Percentiles rank a stretch among this genome's conserved stretches.
Conservation (phyloP, 2,797 vertebrate species). For the Aplochiton taeniatus region DNA sequence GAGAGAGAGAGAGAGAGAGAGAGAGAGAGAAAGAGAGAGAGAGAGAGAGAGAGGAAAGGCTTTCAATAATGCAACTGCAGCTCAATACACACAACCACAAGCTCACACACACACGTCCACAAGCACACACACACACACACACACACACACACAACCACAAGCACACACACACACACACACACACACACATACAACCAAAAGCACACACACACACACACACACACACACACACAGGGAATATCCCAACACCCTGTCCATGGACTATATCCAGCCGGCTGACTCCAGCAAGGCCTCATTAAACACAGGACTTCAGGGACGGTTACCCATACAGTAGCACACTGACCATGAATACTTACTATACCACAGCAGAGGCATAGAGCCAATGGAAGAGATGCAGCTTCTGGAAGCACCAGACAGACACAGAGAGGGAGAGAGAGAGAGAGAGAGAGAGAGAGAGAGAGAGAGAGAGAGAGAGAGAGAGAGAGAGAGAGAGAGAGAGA, state of each 20-base stretch:
- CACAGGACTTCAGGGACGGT: conserved; percentile 26
- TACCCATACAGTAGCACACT: conserved; percentile 12
- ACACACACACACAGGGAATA: conserved; percentile 7
- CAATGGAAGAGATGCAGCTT: too few species aligned
- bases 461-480: background rate
- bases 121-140: background rate
- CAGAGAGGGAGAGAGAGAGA: background rate
- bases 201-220: conserved; percentile 20
- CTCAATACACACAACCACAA: too few species aligned
- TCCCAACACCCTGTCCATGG: conserved; percentile 28
- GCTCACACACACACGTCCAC: too few species aligned
- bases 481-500: conserved; percentile 7
- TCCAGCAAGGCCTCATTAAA: conserved; percentile 46
- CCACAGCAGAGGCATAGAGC: background rate
- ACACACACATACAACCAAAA: conserved; percentile 2
- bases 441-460: background rate
- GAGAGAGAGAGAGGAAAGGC: too few species aligned
- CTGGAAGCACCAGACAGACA: background rate
- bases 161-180: conserved; percentile 16
- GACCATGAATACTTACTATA: conserved; percentile 45
- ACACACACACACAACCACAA: conserved; percentile 10
- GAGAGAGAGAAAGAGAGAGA: too few species aligned
- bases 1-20: too few species aligned
- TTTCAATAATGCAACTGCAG: too few species aligned
- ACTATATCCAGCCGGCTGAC: too few species aligned